A percentile compares a stretch with the other conserved stretches of the same genome.
Conservation (phyloP, 2,113 vertebrate species). For the Istiophorus platypterus region DNA sequence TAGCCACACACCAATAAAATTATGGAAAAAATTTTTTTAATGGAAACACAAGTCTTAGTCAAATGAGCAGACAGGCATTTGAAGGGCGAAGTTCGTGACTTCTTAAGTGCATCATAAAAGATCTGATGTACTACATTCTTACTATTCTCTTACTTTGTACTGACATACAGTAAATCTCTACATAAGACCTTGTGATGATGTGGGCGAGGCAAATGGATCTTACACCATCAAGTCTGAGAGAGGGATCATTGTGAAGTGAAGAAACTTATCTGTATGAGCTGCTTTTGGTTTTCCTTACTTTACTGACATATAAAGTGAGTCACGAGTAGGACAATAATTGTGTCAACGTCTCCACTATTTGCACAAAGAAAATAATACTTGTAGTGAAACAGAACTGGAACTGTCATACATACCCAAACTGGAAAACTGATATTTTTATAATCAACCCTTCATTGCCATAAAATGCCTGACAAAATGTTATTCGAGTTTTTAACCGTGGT, state of each 20-base stretch:
- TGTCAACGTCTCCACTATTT: not conserved
- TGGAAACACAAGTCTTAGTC: not conserved
- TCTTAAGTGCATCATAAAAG: conserved; percentile 23
- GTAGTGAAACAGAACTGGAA: not conserved
- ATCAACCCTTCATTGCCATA: not conserved
- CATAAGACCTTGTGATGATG: not conserved
- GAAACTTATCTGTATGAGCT: not conserved
- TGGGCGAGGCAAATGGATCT: conserved; percentile 14
- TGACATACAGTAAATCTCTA: not conserved
- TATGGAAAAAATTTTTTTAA: not conserved
- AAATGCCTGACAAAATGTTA: not conserved
- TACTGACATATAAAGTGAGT: not conserved
- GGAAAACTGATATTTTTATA: not conserved
- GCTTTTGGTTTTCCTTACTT: not conserved
- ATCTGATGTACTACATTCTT: not conserved
- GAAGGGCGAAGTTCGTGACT: conserved; percentile 12
- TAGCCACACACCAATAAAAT: not conserved
- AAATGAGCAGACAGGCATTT: not conserved
- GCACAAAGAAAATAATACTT: not conserved
- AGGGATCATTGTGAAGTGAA: conserved; percentile 6
- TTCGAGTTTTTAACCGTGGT: not conserved
- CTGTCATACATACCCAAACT: not conserved
- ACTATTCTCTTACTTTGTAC: too few species aligned
- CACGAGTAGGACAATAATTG: not conserved
- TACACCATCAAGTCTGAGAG: conserved; percentile 17